Conservation (phyloP, 1,140 invertebrate species). For the Amphibalanus amphitrite region DNA sequence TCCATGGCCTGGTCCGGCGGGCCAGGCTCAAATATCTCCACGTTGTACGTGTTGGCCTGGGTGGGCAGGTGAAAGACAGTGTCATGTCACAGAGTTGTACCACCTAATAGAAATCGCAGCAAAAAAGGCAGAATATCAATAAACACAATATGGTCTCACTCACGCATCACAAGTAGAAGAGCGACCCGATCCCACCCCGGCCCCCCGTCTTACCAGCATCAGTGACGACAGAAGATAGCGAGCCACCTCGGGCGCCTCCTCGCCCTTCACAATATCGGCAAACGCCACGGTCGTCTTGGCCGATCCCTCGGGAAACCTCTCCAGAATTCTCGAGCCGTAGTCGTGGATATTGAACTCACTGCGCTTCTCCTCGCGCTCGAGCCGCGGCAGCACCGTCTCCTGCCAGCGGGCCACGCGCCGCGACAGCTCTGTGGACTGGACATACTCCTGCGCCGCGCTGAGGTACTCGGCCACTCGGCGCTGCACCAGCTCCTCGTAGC, state of each 20-base stretch:
- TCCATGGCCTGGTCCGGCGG: constrained; percentile 26
- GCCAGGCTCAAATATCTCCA: constrained; percentile 24
- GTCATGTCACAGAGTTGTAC: background rate
- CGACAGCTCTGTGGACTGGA: constrained; percentile 28
- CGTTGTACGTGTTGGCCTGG: constrained; percentile 32
- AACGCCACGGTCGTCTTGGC: constrained; percentile 22
- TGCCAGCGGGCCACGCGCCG: constrained; percentile 32
- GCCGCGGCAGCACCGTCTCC: constrained; percentile 27
- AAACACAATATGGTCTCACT: background rate
- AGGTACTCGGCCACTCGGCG: constrained; percentile 19
- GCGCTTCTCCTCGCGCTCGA: constrained; percentile 30
- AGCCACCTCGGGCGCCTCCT: constrained; percentile 28
- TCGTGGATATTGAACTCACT: constrained; percentile 33
- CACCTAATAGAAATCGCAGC: background rate
- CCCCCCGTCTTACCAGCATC: constrained; percentile 27
- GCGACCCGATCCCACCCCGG: too few relatives aligned
- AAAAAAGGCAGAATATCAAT: background rate
- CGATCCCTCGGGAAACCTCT: constrained; percentile 18
- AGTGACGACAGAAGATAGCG: constrained; percentile 31
- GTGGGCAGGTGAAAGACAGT: background rate
- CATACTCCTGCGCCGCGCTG: constrained; percentile 23
- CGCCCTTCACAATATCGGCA: constrained; percentile 23
- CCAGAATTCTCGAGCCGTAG: constrained; percentile 31
- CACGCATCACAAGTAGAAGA: background rate
- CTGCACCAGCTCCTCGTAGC: constrained; percentile 19